Conservation (phyloP, 2,888 invertebrate genomes). For the Dryomyza anilis region DNA sequence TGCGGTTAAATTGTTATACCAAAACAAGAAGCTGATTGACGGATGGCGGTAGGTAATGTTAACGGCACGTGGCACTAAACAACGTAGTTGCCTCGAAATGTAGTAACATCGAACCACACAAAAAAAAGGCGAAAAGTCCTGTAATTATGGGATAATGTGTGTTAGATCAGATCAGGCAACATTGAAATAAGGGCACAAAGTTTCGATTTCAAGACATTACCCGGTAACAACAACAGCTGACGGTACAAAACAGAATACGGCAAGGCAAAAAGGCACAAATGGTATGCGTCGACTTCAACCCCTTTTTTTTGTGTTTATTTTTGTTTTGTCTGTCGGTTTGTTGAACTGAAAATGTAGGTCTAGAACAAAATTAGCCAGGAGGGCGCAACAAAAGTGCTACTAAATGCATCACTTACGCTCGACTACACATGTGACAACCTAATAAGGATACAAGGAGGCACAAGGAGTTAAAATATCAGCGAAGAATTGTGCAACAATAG, state of each 20-base stretch:
- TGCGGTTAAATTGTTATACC: conserved; percentile 56
- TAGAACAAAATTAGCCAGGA: neutral
- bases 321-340: too few relatives aligned
- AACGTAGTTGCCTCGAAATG: too few relatives aligned
- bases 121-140: conserved; percentile 45
- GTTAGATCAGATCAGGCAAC: conserved; percentile 45
- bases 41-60: neutral
- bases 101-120: too few relatives aligned
- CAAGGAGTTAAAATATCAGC: too few relatives aligned
- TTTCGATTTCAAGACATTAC: conserved; percentile 40
- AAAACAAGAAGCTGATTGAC: conserved; percentile 41
- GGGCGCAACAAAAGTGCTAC: neutral
- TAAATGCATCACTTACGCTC: conserved; percentile 51
- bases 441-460: conserved; percentile 36
- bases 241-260: neutral
- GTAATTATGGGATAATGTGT: conserved; percentile 59
- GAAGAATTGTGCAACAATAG: conserved; percentile 23
- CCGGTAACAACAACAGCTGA: neutral
- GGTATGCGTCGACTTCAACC: conserved; percentile 10
- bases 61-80: too few relatives aligned
- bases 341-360: too few relatives aligned
- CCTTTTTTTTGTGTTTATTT: too few relatives aligned
- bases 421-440: conserved; percentile 53
- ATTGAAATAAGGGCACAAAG: conserved; percentile 17
- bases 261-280: neutral